These are phyloP conservation scores for Hippocampus mohnikei DNA, from an alignment of 2,113 vertebrate genomes.

Conservation along the genomic window DNA sequence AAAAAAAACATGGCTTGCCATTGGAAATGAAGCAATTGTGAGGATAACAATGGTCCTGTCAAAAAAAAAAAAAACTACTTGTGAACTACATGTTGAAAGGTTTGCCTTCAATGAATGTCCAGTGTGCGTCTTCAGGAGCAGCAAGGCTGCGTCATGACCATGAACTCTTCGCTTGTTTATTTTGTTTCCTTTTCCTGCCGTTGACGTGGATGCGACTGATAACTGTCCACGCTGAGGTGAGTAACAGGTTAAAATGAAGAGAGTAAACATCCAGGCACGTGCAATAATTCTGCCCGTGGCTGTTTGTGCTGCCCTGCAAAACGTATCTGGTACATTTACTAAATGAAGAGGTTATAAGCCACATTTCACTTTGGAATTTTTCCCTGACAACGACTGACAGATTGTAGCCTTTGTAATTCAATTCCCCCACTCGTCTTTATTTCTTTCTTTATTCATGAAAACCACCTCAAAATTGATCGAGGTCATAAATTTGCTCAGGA, in stretches of 20 bases:
- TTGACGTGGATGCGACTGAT: background rate
- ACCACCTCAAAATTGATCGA: conserved; percentile 45
- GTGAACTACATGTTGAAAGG: conserved; percentile 33
- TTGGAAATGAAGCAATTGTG: conserved; percentile 25
- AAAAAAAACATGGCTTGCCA: conserved; percentile 27
- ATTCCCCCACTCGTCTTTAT: background rate
- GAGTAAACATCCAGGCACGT: background rate
- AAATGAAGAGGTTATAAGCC: conserved; percentile 27
- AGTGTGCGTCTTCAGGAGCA: conserved; percentile 39
- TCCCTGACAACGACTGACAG: conserved; percentile 31
- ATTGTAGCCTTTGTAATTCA: conserved; percentile 55
- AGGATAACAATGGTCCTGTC: conserved; percentile 35
- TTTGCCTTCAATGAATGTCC: conserved; percentile 22
- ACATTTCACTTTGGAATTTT: conserved; percentile 37
- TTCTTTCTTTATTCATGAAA: conserved; percentile 32
- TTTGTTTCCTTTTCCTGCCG: background rate
- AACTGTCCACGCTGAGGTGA: background rate
- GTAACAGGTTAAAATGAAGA: background rate
- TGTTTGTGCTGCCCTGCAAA: background rate
- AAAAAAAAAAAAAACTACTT: conserved; percentile 28
- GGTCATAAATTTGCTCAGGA: conserved; percentile 40
- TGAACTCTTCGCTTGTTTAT: background rate
- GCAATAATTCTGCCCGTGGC: background rate
- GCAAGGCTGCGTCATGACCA: conserved; percentile 14
- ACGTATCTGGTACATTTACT: conserved; percentile 24